Evolutionary conservation across 2,113 vertebrate species (phyloP).

Genomic region (Leptodactylus fuscus): DNA sequence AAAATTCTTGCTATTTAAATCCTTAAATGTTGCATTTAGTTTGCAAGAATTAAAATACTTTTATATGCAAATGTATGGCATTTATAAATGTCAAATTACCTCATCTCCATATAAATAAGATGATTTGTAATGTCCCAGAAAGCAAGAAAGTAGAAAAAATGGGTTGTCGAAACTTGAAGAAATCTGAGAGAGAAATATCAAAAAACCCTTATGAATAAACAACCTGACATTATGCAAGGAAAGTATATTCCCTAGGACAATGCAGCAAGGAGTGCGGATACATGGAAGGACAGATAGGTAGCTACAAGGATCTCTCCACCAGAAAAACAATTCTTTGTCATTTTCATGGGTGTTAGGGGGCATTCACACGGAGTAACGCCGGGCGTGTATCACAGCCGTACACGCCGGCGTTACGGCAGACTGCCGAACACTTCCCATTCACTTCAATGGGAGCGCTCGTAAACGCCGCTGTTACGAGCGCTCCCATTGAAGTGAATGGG

Average conservation of each 20-base stretch:
- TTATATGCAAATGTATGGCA: conserved; percentile 83
- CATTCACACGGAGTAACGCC: too few relatives aligned
- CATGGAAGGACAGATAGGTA: too few relatives aligned
- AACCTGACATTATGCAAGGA: neutral
- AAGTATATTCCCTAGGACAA: neutral
- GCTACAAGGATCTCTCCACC: too few relatives aligned
- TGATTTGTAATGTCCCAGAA: conserved; percentile 66
- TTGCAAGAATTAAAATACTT: conserved; percentile 63
- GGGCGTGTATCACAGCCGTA: too few relatives aligned
- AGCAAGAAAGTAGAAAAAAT: conserved; percentile 62
- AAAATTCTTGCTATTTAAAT: conserved; percentile 5
- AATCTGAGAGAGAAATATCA: neutral
- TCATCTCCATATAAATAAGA: conserved; percentile 82
- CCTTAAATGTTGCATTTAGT: conserved; percentile 28
- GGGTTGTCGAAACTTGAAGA: neutral
- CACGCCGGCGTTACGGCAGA: too few relatives aligned
- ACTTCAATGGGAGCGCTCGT: too few relatives aligned
- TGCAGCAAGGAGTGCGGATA: too few relatives aligned
- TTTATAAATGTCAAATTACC: conserved; percentile 83
- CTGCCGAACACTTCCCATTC: too few relatives aligned
- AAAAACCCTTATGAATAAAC: neutral
- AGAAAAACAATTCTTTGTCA: too few relatives aligned
- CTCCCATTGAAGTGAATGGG: too few relatives aligned
- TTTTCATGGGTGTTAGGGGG: too few relatives aligned
- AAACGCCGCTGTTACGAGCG: too few relatives aligned